phyloP scores from a whole-genome alignment of 2,888 invertebrate genomes.

The Callyntrura guangdongensis region DNA sequence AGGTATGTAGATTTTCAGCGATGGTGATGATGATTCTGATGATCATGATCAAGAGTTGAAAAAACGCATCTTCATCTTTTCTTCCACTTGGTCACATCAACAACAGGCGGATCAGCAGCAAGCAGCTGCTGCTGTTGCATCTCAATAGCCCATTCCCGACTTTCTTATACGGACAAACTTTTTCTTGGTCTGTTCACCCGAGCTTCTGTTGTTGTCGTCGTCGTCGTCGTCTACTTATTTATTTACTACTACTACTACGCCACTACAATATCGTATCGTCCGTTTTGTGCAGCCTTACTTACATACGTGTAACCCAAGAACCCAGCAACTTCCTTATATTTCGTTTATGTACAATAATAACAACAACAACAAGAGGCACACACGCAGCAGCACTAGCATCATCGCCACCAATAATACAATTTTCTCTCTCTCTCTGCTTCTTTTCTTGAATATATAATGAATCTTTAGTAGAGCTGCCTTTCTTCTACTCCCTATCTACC shows the following conservation, averaged over 20 bases:
- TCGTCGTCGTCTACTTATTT: slow-evolving; percentile 58
- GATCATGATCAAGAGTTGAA: not conserved
- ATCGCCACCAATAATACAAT: not conserved
- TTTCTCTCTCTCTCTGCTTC: not conserved
- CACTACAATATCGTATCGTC: not conserved
- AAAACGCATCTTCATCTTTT: slow-evolving; percentile 15
- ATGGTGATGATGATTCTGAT: not conserved
- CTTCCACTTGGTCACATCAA: not conserved
- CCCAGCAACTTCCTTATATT: not conserved
- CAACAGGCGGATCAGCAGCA: slow-evolving; percentile 40
- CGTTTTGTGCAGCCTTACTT: too few species aligned
- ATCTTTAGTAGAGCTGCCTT: not conserved
- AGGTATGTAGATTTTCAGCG: slow-evolving; percentile 16
- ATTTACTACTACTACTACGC: slow-evolving; percentile 37
- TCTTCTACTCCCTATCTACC: not conserved
- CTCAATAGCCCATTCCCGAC: not conserved
- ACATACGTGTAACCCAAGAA: too few species aligned
- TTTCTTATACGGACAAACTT: not conserved
- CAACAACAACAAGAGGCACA: not conserved
- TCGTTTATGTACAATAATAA: not conserved
- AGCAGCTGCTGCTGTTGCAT: slow-evolving; percentile 46
- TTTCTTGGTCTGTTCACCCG: not conserved
- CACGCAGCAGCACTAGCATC: not conserved
- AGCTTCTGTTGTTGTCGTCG: slow-evolving; percentile 33
- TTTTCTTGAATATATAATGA: slow-evolving; percentile 27